Evolutionary conservation across 2,888 invertebrate species (phyloP).

Genomic region (Epinotia demarniana): DNA sequence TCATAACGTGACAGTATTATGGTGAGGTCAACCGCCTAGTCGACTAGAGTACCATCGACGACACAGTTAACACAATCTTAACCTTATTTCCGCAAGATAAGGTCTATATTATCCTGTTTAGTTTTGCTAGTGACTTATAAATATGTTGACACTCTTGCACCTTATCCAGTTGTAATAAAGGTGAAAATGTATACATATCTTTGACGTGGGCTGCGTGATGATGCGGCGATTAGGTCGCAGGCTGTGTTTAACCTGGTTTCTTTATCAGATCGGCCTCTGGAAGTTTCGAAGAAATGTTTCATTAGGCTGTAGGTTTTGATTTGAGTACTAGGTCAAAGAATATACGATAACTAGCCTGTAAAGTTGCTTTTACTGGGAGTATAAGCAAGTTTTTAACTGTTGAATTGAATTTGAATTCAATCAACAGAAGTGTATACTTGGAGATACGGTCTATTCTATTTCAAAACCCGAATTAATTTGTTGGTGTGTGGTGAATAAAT

Average conservation of each 20-base stretch:
- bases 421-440: too few species aligned
- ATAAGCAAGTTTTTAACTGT: too few species aligned
- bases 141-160: background rate
- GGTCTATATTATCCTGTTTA: background rate
- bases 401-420: too few species aligned
- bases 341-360: background rate
- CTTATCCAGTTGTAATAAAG: background rate
- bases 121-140: background rate
- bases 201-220: conserved; percentile 1
- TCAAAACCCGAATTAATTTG: too few species aligned
- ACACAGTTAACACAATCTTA: background rate
- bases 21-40: background rate
- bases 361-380: background rate
- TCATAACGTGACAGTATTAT: background rate
- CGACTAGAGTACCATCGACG: background rate
- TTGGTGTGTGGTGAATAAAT: too few species aligned
- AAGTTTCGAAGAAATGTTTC: conserved; percentile 34
- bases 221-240: conserved; percentile 1
- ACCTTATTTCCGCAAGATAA: background rate
- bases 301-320: conserved; percentile 14
- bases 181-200: background rate
- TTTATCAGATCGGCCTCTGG: conserved; percentile 28
- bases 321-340: conserved; percentile 25
- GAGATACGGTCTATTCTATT: too few species aligned
- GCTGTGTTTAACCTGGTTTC: conserved; percentile 35